Base-by-base conservation (phyloP, 1,140 invertebrate genomes). In the Gonioctena quinquepunctata region DNA sequence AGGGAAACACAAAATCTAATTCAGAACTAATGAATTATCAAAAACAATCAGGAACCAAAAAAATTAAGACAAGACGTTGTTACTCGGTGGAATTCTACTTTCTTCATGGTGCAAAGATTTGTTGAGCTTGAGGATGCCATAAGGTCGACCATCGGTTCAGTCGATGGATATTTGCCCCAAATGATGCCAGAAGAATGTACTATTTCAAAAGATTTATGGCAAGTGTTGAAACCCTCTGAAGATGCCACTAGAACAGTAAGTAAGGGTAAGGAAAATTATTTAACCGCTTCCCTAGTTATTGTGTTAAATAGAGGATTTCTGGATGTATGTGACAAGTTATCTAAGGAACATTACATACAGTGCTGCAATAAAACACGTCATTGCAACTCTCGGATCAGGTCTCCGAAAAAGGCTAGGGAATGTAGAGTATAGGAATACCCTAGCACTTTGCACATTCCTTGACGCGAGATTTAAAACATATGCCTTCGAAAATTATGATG, bases 61-160 rank as follows among this genome's bases (percentile, higher is more conserved):
- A 42, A 42, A 42, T n/a, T 42, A 3, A 42, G 11, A 42, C 33
- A 42, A n/a, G 75, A 81, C 26, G 77, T 79, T 6, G 62, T 57
- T 0, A 83, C 80, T 6, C 52, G 83, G 16, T 84, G 80, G 80
- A 83, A 82, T 42, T 78, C 74, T 11, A 79, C 73, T 6, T 83
- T 69, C 72, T 77, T 77, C 25, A 83, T 82, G 79, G 16, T 82
- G 5, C 49, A 79, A 52, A 50, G 80, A 69, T 79, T 81, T 75
- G 8, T 81, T 6, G 67, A 74, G 4, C 60, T 81, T 7, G 69
- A 73, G 63, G 60, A 74, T 11, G 19, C 73, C 6, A 65, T 74
- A 25, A 26, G 63, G 27, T 49, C 61, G 16, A 72, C 63, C 25
- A 49, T 74, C 18, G 57, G 48, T 61, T 49, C 60, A 27, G 26